Evolutionary conservation across 2,888 invertebrate genomes (phyloP).

Genomic region (Chromoteleia sp.): DNA sequence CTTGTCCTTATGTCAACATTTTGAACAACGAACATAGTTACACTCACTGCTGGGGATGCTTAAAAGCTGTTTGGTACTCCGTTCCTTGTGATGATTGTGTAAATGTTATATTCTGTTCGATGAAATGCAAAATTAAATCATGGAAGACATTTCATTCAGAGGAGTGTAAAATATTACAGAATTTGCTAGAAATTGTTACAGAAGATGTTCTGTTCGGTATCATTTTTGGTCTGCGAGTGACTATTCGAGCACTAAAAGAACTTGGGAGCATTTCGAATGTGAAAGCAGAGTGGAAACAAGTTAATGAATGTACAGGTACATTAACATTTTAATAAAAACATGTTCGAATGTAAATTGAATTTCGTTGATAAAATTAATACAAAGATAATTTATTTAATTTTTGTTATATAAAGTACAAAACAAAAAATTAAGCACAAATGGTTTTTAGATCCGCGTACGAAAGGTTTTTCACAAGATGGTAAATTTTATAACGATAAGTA

Average conservation of each 20-base stretch:
- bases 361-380: no score
- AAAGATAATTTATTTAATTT: no score
- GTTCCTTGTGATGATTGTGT: constrained; percentile 88
- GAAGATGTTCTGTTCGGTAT: not conserved
- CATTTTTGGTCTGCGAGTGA: constrained; percentile 7
- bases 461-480: constrained; percentile 71
- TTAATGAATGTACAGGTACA: constrained; percentile 28
- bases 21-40: constrained; percentile 93
- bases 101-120: constrained; percentile 87
- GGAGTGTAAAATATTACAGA: constrained; percentile 21
- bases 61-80: constrained; percentile 86
- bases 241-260: constrained; percentile 19
- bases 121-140: constrained; percentile 76
- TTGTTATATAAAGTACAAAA: no score
- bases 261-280: constrained; percentile 3
- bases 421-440: no score
- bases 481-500: constrained; percentile 81
- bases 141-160: constrained; percentile 11
- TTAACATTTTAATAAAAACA: no score
- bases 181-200: not conserved
- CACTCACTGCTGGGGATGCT: constrained; percentile 90
- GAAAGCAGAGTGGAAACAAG: not conserved
- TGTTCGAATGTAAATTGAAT: no score
- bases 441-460: constrained; percentile 20
- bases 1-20: no score